Percentiles rank a stretch among this genome's conserved stretches.
Conservation (phyloP, 1,140 invertebrate genomes). For the Drosophila ogumai region DNA sequence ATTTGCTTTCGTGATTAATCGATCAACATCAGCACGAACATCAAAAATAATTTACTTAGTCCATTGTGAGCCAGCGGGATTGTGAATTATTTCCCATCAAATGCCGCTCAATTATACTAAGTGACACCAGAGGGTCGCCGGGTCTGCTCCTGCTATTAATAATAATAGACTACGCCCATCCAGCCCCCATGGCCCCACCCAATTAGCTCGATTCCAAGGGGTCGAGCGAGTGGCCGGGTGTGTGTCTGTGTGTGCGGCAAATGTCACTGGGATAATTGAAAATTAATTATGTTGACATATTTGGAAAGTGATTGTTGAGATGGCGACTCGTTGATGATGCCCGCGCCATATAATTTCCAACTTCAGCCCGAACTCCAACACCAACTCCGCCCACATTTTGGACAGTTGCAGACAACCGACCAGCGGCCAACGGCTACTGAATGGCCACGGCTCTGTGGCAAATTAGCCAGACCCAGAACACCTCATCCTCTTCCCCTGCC, state of each 20-base stretch:
- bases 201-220: slow-evolving; percentile 23
- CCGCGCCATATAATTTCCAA: slow-evolving; percentile 58
- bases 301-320: slow-evolving; percentile 81
- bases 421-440: slow-evolving; percentile 1
- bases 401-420: slow-evolving; percentile 23
- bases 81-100: slow-evolving; percentile 78
- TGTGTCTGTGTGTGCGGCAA: slow-evolving; percentile 31
- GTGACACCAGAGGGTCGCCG: slow-evolving; percentile 63
- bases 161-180: slow-evolving; percentile 61
- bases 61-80: slow-evolving; percentile 46
- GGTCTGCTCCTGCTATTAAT: slow-evolving; percentile 62
- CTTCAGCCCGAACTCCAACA: not conserved
- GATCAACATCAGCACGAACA: slow-evolving; percentile 69
- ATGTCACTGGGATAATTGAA: slow-evolving; percentile 80
- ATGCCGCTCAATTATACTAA: slow-evolving; percentile 77
- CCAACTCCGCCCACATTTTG: not conserved
- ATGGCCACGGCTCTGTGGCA: slow-evolving; percentile 44
- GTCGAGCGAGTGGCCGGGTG: not conserved
- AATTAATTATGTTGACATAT: slow-evolving; percentile 84
- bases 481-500: slow-evolving; percentile 1
- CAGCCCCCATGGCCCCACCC: slow-evolving; percentile 20
- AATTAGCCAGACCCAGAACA: slow-evolving; percentile 49
- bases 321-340: slow-evolving; percentile 61
- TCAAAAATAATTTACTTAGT: slow-evolving; percentile 56
- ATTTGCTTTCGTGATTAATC: slow-evolving; percentile 66